Base-by-base conservation (phyloP, 2,888 invertebrate species). In the Flabesymbios commensalis region DNA sequence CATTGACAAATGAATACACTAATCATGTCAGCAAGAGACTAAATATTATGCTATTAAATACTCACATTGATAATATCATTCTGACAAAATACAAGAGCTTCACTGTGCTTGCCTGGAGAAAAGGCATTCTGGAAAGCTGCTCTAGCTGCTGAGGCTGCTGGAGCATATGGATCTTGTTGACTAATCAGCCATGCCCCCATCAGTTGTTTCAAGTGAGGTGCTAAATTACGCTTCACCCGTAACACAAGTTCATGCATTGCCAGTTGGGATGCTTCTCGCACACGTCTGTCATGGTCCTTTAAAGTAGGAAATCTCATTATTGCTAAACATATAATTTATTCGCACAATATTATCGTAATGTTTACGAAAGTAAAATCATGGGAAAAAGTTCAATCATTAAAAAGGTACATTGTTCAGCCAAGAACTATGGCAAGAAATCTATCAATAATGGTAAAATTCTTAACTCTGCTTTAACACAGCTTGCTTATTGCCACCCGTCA, bases 141-240 rank as follows among this genome's bases (percentile, higher is more conserved):
- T 36, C 81, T 83, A 1, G 93, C 92, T 61, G 88, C 87, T 69
- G 87, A 87, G 4, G 92, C 89, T 22, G 92, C 93, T 10, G 93
- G 93, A 41, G 91, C 89, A 83, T 93, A 91, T 14, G 89, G 89
- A 81, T 96, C 95, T 84, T 90, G 89, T 78, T 90, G 90, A 55
- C 92, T 90, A 47, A 89, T 87, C 75, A 94, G 88, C 95, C 95
- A 95, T 2, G 89, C 86, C 1, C 93, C 92, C 77, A 84, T 88
- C 63, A 95, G 78, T 76, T 87, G 88, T 74, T 90, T 90, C 56
- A 96, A 85, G 78, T 88, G 88, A 1, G 91, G 91, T 0, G 93
- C 94, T 64, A 91, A 84, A 69, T 88, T 88, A 29, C 91, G 88
- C 45, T 91, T 90, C 61, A 89, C 88, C 77, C 87, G 87, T 51